Conservation (phyloP, 2,113 vertebrate species). For the Gymnarchus niloticus region DNA sequence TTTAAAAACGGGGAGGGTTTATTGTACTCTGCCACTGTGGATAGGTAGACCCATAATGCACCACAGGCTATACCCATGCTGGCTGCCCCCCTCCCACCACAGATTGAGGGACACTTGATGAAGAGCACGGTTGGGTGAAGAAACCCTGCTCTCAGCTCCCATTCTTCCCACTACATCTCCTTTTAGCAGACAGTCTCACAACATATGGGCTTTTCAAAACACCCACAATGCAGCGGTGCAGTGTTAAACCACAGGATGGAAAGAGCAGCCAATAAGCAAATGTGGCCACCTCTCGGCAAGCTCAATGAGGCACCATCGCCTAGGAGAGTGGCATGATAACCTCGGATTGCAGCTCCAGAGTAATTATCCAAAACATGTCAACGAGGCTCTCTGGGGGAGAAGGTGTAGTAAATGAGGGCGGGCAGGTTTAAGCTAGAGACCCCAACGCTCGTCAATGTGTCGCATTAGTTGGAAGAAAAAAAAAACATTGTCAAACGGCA, state of each 20-base stretch:
- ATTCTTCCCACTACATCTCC: neutral
- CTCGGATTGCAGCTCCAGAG: neutral
- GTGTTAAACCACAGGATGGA: neutral
- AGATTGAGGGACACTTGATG: neutral
- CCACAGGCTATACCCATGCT: neutral
- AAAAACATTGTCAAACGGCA: neutral
- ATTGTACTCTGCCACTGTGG: neutral
- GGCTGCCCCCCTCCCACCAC: neutral
- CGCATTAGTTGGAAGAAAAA: neutral
- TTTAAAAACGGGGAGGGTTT: neutral
- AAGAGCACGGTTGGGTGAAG: neutral
- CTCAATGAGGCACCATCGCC: neutral
- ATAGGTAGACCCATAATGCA: neutral
- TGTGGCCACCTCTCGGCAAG: neutral
- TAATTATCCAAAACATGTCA: neutral
- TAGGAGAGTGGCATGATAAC: neutral
- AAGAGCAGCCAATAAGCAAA: neutral
- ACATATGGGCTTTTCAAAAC: neutral
- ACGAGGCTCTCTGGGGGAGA: neutral
- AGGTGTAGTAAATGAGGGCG: neutral
- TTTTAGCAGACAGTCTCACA: neutral
- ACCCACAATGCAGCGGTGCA: neutral
- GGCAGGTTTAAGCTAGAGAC: neutral
- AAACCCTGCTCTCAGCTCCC: neutral
- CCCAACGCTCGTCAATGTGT: neutral